These are phyloP conservation scores for Corvus hawaiiensis DNA, from an alignment of 2,113 vertebrate genomes.

Conservation along the genomic window DNA sequence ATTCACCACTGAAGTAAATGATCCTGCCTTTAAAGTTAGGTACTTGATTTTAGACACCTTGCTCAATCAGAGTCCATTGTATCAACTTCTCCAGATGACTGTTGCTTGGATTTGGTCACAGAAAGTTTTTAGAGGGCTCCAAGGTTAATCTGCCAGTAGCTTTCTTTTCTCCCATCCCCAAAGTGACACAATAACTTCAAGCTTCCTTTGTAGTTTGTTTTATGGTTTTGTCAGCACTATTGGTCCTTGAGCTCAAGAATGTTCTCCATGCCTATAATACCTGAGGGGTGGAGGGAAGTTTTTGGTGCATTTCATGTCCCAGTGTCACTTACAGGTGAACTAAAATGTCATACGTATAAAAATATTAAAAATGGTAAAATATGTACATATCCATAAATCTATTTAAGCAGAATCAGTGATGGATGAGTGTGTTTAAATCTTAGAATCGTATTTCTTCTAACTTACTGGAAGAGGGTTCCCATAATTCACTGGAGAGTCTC, in stretches of 20 bases:
- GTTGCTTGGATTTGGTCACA: background rate
- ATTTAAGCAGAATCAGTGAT: slow-evolving; percentile 4
- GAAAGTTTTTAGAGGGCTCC: background rate
- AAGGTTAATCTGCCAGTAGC: background rate
- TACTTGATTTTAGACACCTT: background rate
- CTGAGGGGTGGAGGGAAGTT: background rate
- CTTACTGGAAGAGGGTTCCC: background rate
- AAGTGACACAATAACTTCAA: background rate
- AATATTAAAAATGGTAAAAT: slow-evolving; percentile 16
- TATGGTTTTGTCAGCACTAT: background rate
- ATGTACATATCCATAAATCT: slow-evolving; percentile 32
- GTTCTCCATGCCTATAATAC: background rate
- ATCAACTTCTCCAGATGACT: background rate
- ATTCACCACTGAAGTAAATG: background rate
- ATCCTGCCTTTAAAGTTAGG: background rate
- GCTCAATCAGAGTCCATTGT: background rate
- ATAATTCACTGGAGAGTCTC: slow-evolving; percentile 41
- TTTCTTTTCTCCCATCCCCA: background rate
- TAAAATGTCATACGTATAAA: background rate
- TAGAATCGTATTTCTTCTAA: slow-evolving; percentile 3
- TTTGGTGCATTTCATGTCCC: background rate
- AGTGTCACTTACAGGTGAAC: background rate
- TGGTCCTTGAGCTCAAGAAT: background rate
- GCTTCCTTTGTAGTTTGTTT: background rate
- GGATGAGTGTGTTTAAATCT: slow-evolving; percentile 26